A percentile compares a stretch with the other conserved stretches of the same genome.
phyloP scores from a whole-genome alignment of 2,113 vertebrate species.

The Stercorarius parasiticus region DNA sequence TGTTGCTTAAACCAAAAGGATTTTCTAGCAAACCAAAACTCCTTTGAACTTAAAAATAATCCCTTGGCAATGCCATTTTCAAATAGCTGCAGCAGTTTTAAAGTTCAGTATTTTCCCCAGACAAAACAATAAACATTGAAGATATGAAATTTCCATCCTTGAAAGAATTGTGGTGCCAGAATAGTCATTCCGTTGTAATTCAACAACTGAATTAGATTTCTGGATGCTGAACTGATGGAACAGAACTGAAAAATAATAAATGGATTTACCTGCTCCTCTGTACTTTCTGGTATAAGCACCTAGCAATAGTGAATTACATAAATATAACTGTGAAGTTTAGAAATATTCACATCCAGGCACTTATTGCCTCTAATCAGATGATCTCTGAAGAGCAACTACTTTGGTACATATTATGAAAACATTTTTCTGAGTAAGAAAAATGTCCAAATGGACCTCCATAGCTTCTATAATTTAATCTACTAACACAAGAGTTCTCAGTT shows the following conservation, averaged over 20 bases:
- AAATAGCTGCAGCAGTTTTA: background rate
- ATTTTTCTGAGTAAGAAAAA: background rate
- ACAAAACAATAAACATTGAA: constrained; percentile 38
- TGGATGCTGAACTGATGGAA: constrained; percentile 17
- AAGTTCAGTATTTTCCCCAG: constrained; percentile 30
- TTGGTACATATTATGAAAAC: background rate
- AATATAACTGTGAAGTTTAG: background rate
- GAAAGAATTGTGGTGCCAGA: constrained; percentile 10
- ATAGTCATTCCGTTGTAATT: constrained; percentile 7
- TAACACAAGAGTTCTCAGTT: background rate
- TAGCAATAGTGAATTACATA: background rate
- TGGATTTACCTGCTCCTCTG: background rate
- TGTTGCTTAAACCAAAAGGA: background rate
- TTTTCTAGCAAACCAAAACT: background rate
- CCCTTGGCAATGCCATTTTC: background rate
- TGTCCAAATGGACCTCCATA: background rate
- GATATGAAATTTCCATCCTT: constrained; percentile 34
- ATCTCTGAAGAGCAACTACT: constrained; percentile 15
- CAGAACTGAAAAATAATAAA: constrained; percentile 35
- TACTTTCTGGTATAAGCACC: background rate
- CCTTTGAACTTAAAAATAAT: background rate
- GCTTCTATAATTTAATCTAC: background rate
- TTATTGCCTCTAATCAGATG: background rate
- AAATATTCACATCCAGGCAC: background rate
- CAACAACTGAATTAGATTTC: constrained; percentile 40